Percentiles rank a stretch among this genome's conserved stretches.
Conservation (phyloP, 2,113 vertebrate species). For the Trochalopteron elliotii region DNA sequence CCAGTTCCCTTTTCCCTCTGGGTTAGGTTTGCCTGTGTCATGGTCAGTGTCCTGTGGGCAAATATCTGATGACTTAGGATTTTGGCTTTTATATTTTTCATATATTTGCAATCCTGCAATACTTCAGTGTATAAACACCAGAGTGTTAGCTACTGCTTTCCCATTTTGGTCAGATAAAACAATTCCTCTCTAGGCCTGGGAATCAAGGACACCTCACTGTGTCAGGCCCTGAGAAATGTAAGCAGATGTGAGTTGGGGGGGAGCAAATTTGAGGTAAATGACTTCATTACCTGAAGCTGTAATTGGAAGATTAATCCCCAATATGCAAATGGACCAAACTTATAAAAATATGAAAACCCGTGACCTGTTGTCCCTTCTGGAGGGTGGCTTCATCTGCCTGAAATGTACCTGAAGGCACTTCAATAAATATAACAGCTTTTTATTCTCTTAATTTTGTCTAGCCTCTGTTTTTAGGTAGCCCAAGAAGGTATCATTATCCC, state of each 20-base stretch:
- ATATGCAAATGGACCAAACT: not conserved
- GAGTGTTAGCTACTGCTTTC: not conserved
- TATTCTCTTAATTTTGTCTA: not conserved
- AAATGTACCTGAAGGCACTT: not conserved
- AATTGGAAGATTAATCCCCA: not conserved
- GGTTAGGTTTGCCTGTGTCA: not conserved
- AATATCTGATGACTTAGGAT: not conserved
- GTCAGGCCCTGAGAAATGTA: not conserved
- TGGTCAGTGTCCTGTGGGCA: not conserved
- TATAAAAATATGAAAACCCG: not conserved
- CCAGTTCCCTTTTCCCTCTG: not conserved
- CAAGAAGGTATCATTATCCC: not conserved
- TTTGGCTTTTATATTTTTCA: not conserved
- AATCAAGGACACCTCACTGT: not conserved
- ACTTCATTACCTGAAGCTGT: not conserved
- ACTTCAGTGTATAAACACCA: not conserved
- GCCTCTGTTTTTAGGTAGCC: not conserved
- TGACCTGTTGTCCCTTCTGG: rapidly evolving
- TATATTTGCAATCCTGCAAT: not conserved
- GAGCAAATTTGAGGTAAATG: not conserved
- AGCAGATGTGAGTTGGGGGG: not conserved
- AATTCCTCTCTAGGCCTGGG: not conserved
- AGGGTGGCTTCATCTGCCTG: not conserved
- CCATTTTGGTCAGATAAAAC: not conserved
- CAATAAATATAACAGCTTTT: not conserved